phyloP scores from a whole-genome alignment of 37 sponge, comb jelly and placozoan species.

The Axinella damicornis region DNA sequence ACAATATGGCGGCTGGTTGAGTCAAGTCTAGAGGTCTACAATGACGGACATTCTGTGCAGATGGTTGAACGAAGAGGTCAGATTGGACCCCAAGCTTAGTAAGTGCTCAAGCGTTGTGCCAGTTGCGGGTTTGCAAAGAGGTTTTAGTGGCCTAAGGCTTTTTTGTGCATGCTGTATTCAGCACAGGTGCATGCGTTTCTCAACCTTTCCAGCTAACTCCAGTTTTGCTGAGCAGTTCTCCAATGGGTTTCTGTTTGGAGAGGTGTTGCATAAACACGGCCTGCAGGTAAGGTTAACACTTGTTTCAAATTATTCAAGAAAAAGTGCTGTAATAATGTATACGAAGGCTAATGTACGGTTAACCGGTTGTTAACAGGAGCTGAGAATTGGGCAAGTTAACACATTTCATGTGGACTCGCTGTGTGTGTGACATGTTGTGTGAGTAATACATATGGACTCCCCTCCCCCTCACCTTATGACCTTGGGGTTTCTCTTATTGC shows the following conservation, averaged over 20 bases:
- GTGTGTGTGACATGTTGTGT: too few species aligned
- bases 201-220: slow-evolving; percentile 27
- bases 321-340: too few species aligned
- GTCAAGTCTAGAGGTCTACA: neutral
- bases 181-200: neutral
- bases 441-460: too few species aligned
- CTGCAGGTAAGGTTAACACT: slow-evolving; percentile 51
- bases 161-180: neutral
- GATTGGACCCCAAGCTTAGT: slow-evolving; percentile 62
- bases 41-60: slow-evolving; percentile 97
- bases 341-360: too few species aligned
- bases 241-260: slow-evolving; percentile 90
- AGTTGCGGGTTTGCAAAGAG: too few species aligned
- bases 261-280: slow-evolving; percentile 80
- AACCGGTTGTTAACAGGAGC: too few species aligned
- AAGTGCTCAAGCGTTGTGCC: too few species aligned
- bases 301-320: too few species aligned
- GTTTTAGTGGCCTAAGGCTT: too few species aligned
- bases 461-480: too few species aligned
- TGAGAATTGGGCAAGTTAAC: too few species aligned
- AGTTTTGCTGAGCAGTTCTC: slow-evolving; percentile 75
- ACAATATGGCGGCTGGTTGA: neutral
- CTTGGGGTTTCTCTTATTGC: neutral
- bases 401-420: too few species aligned
- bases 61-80: slow-evolving; percentile 93